phyloP scores from a whole-genome alignment of 2,888 invertebrate species.

The Beris morrisii region DNA sequence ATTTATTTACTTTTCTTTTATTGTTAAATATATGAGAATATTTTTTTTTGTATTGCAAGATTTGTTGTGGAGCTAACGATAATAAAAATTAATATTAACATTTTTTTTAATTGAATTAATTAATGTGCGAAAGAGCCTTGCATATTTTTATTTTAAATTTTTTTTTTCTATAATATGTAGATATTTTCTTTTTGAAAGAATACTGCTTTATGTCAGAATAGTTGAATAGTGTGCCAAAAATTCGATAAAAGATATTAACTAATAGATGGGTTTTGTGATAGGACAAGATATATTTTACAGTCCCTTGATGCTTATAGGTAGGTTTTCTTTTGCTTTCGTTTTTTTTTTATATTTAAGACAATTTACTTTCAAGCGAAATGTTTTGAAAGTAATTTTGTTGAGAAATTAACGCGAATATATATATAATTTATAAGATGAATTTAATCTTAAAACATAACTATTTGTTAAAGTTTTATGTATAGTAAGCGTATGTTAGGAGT shows the following conservation, averaged over 20 bases:
- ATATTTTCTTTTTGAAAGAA: constrained; percentile 4
- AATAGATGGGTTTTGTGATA: too few relatives aligned
- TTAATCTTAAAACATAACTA: too few relatives aligned
- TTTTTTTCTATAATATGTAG: not conserved
- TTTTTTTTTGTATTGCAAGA: constrained; percentile 3
- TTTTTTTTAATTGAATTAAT: not conserved
- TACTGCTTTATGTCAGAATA: too few relatives aligned
- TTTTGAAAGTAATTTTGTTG: too few relatives aligned
- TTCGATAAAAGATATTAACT: not conserved
- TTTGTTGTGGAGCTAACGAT: too few relatives aligned
- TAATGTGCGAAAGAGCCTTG: constrained; percentile 20
- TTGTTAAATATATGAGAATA: constrained; percentile 29
- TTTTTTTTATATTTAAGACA: too few relatives aligned
- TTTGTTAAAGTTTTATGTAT: not conserved
- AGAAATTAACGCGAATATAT: too few relatives aligned
- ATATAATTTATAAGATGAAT: too few relatives aligned
- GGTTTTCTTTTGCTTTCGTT: too few relatives aligned
- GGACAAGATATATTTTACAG: too few relatives aligned
- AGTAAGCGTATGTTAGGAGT: constrained; percentile 15
- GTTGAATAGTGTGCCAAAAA: constrained; percentile 16
- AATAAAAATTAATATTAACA: not conserved
- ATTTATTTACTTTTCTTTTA: constrained; percentile 29
- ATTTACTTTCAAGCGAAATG: too few relatives aligned
- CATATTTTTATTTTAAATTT: constrained; percentile 11
- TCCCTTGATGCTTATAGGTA: too few relatives aligned